phyloP scores from a whole-genome alignment of 2,888 invertebrate genomes.

The Ormyrus rosae region DNA sequence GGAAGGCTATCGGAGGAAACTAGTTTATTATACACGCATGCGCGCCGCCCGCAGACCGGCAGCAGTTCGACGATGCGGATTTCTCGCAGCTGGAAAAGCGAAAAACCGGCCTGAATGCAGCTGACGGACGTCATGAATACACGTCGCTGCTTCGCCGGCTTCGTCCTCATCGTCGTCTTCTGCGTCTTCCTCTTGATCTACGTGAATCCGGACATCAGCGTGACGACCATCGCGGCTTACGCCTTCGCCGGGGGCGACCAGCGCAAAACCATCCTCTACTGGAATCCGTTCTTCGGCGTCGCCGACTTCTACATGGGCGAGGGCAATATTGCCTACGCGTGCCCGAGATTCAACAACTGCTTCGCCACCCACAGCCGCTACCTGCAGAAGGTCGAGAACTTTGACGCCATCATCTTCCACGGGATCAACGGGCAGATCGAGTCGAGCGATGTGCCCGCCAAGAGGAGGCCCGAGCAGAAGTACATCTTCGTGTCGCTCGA shows the following conservation, averaged over 20 bases:
- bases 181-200: slow-evolving; percentile 15
- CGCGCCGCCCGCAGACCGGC: not conserved
- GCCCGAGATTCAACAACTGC: slow-evolving; percentile 74
- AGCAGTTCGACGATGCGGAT: not conserved
- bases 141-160: slow-evolving; percentile 10
- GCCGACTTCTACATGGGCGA: slow-evolving; percentile 64
- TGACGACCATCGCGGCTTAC: not conserved
- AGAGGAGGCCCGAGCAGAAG: slow-evolving; percentile 73
- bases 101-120: not conserved
- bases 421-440: slow-evolving; percentile 71
- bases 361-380: slow-evolving; percentile 74
- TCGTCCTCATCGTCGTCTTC: slow-evolving; percentile 1
- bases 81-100: not conserved
- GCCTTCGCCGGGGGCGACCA: not conserved
- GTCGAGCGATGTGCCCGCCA: slow-evolving; percentile 68
- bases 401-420: slow-evolving; percentile 79
- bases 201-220: not conserved
- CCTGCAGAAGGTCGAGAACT: slow-evolving; percentile 72
- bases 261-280: slow-evolving; percentile 65
- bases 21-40: not conserved
- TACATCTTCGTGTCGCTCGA: slow-evolving; percentile 78
- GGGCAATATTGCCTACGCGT: slow-evolving; percentile 60
- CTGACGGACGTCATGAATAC: not conserved
- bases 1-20: too few species aligned
- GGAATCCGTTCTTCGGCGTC: slow-evolving; percentile 69